phyloP scores from a whole-genome alignment of 2,113 vertebrate species.

The Columba livia region DNA sequence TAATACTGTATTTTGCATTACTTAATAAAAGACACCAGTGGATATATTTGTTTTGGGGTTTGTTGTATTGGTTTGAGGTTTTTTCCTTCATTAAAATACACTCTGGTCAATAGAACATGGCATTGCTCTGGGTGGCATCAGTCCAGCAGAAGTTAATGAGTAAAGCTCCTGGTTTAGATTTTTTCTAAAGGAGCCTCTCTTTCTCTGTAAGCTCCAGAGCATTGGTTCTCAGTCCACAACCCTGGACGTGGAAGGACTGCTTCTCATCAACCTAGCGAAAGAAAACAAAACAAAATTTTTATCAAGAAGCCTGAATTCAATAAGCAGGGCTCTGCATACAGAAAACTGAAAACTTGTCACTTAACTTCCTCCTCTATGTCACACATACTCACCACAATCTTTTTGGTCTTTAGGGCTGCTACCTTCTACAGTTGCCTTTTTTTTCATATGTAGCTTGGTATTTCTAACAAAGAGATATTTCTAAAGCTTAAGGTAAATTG shows the following conservation, averaged over 20 bases:
- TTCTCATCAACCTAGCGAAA: neutral
- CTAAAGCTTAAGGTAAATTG: neutral
- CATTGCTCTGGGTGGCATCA: neutral
- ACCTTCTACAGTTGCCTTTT: neutral
- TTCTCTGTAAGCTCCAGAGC: neutral
- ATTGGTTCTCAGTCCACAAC: neutral
- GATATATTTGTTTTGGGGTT: slow-evolving; percentile 10
- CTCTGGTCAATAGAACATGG: neutral
- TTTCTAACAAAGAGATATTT: neutral
- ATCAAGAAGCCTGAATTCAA: neutral
- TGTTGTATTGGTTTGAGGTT: neutral
- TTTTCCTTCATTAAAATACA: neutral
- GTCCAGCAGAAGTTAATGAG: neutral
- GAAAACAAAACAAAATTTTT: neutral
- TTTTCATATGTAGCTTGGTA: neutral
- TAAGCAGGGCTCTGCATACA: neutral
- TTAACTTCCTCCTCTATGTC: neutral
- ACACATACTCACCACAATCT: neutral
- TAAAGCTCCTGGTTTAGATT: neutral
- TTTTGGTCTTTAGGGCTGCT: neutral
- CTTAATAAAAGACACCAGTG: slow-evolving; percentile 79
- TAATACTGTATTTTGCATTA: slow-evolving; percentile 78
- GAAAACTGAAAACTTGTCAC: neutral
- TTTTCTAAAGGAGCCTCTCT: neutral
- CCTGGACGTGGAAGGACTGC: neutral